Evolutionary conservation across 2,797 vertebrate species (phyloP).

Genomic region (Poecilia picta): DNA sequence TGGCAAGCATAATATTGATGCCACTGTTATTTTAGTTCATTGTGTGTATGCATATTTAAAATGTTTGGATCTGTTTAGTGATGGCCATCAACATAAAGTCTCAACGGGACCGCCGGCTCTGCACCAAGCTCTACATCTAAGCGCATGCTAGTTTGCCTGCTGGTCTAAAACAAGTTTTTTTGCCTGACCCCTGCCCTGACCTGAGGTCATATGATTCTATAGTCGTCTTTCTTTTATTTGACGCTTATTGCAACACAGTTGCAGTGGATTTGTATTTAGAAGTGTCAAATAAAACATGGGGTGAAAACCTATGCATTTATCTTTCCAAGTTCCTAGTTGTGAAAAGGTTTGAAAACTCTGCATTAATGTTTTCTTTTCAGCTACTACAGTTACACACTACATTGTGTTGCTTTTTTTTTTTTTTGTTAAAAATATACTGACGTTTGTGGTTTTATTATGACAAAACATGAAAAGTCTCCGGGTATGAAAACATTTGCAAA

Average conservation of each 20-base stretch:
- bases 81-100: no score
- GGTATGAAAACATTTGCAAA: not conserved
- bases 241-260: no score
- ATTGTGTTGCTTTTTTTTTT: not conserved
- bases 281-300: not conserved
- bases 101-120: no score
- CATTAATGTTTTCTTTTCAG: not conserved
- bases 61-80: not conserved
- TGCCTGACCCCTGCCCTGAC: no score
- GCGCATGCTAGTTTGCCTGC: no score
- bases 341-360: not conserved
- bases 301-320: not conserved
- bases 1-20: not conserved
- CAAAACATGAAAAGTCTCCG: not conserved
- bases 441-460: not conserved
- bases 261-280: no score
- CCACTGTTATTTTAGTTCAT: not conserved
- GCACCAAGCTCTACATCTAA: no score
- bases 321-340: not conserved
- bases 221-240: no score
- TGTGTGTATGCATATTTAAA: not conserved
- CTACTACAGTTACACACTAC: not conserved
- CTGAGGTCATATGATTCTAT: no score
- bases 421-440: not conserved
- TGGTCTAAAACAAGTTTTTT: no score